phyloP scores from a whole-genome alignment of 2,888 invertebrate species.

The Lycocerus yunnanus region DNA sequence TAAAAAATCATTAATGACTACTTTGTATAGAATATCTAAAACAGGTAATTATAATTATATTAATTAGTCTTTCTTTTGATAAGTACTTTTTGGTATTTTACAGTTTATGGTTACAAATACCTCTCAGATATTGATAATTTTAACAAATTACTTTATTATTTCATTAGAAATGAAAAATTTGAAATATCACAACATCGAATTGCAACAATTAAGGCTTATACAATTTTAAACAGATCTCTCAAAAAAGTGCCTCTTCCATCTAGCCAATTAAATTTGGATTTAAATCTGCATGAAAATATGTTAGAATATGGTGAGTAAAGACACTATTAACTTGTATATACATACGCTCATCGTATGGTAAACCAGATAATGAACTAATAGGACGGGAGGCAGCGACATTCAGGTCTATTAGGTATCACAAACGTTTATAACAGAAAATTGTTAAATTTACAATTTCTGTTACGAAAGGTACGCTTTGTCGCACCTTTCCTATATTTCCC shows the following conservation, averaged over 20 bases:
- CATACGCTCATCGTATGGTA: too few relatives aligned
- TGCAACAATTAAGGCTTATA: constrained; percentile 34
- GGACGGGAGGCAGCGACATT: too few relatives aligned
- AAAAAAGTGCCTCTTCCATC: constrained; percentile 23
- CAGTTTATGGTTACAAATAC: constrained; percentile 20
- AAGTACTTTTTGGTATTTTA: neutral
- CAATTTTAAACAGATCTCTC: constrained; percentile 34
- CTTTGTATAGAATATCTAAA: constrained; percentile 35
- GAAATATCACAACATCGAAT: constrained; percentile 29
- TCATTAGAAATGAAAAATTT: constrained; percentile 32
- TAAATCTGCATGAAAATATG: constrained; percentile 21
- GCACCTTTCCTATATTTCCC: too few relatives aligned
- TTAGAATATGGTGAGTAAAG: neutral
- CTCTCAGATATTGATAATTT: constrained; percentile 30
- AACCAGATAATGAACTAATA: too few relatives aligned
- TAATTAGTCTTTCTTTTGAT: neutral
- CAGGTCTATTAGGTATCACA: too few relatives aligned
- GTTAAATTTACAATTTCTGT: too few relatives aligned
- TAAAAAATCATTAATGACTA: constrained; percentile 35
- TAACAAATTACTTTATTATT: constrained; percentile 34
- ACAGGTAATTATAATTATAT: constrained; percentile 22
- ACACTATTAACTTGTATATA: too few relatives aligned
- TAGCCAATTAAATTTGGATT: constrained; percentile 25
- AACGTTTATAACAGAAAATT: too few relatives aligned
- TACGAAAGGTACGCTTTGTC: too few relatives aligned